Evolutionary conservation across 1,140 invertebrate species (phyloP).

Genomic region (Heliconius hermathena): DNA sequence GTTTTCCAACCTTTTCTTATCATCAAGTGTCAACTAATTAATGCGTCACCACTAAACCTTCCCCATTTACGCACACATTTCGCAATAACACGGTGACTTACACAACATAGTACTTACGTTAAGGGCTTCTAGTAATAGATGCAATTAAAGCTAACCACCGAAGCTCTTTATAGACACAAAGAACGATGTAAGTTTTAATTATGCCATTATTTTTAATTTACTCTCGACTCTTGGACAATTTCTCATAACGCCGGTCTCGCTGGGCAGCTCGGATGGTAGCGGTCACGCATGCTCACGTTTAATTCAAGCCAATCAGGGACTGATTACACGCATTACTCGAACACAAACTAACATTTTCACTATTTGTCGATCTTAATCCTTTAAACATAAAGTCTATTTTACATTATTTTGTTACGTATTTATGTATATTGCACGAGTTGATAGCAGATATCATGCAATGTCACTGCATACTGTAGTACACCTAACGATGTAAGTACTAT

Average conservation of each 20-base stretch:
- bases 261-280: slow-evolving; percentile 66
- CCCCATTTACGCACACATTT: background rate
- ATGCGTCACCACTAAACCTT: background rate
- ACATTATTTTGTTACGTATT: background rate
- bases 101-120: background rate
- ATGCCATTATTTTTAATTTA: slow-evolving; percentile 78
- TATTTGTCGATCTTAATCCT: slow-evolving; percentile 48
- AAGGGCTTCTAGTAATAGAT: slow-evolving; percentile 30
- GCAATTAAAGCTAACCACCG: slow-evolving; percentile 40
- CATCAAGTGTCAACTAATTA: background rate
- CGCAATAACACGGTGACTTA: background rate
- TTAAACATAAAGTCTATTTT: slow-evolving; percentile 47
- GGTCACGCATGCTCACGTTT: slow-evolving; percentile 78
- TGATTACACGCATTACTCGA: slow-evolving; percentile 78
- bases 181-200: slow-evolving; percentile 74
- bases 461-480: slow-evolving; percentile 50
- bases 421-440: slow-evolving; percentile 35
- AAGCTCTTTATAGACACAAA: slow-evolving; percentile 43
- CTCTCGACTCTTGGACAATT: slow-evolving; percentile 58
- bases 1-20: background rate
- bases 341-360: slow-evolving; percentile 54
- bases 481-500: slow-evolving; percentile 53
- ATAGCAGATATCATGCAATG: slow-evolving; percentile 68
- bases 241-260: slow-evolving; percentile 66
- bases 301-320: slow-evolving; percentile 79